Conservation (phyloP, 2,888 invertebrate genomes). For the Rhopalosiphum nymphaeae region DNA sequence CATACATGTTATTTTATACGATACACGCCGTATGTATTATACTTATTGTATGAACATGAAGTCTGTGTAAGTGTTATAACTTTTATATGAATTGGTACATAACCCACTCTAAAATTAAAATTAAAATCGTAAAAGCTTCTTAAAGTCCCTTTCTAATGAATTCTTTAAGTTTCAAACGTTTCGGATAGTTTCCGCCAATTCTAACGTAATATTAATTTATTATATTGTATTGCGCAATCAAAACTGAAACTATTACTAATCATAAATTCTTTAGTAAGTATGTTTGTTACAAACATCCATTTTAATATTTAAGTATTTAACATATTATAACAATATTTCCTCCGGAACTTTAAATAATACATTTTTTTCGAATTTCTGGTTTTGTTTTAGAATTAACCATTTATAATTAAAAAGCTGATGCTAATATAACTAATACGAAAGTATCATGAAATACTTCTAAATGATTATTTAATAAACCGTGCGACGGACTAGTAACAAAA, state of each 20-base stretch:
- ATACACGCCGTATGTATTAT: neutral
- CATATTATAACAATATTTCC: neutral
- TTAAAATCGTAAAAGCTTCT: neutral
- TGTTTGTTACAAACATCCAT: neutral
- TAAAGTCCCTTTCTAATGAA: neutral
- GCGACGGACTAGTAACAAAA: neutral
- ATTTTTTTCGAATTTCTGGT: neutral
- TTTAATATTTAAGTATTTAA: neutral
- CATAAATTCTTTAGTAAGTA: constrained; percentile 17
- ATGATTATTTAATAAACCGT: neutral
- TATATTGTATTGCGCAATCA: neutral
- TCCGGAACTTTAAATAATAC: neutral
- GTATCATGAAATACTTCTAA: neutral
- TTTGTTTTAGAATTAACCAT: neutral
- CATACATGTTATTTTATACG: neutral
- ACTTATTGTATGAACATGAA: neutral
- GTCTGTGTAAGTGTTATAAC: neutral
- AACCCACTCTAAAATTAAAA: neutral
- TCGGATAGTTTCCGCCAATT: constrained; percentile 28
- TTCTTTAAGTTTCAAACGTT: neutral
- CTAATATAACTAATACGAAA: neutral
- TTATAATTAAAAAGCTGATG: neutral
- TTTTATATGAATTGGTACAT: neutral
- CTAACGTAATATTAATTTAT: neutral
- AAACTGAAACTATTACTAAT: neutral